Conservation (phyloP, 2,888 invertebrate species). For the Hydroisotoma schaefferi region DNA sequence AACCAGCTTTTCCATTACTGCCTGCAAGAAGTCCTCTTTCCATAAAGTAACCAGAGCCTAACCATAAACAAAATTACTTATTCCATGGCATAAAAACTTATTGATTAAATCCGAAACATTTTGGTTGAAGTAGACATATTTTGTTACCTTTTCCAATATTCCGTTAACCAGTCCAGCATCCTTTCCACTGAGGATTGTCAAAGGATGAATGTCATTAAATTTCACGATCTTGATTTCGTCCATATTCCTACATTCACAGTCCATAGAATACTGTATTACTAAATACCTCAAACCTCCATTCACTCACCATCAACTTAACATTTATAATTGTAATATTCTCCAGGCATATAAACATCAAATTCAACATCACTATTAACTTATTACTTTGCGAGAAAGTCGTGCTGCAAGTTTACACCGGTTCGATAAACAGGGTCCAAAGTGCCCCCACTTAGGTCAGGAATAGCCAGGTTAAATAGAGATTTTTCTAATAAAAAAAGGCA, state of each 20-base stretch:
- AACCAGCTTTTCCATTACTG: not conserved
- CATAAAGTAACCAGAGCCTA: slow-evolving; percentile 4
- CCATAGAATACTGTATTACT: not conserved
- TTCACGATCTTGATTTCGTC: not conserved
- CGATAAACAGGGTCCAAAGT: not conserved
- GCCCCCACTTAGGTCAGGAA: not conserved
- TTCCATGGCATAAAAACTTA: not conserved
- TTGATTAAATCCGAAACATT: not conserved
- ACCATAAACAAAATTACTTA: slow-evolving; percentile 2
- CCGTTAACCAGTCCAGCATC: not conserved
- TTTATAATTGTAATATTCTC: not conserved
- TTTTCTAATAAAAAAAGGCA: not conserved
- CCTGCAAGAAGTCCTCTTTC: not conserved
- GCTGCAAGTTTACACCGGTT: not conserved
- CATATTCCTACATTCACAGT: not conserved
- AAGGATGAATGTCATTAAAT: slow-evolving; percentile 7
- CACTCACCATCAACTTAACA: not conserved
- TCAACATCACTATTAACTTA: not conserved
- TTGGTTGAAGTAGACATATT: not conserved
- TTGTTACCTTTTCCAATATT: slow-evolving; percentile 1
- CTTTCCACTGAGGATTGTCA: slow-evolving; percentile 5
- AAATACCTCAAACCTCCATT: not conserved
- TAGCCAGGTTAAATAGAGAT: not conserved
- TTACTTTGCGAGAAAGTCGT: slow-evolving; percentile 7
- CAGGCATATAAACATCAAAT: not conserved